A percentile compares a stretch with the other conserved stretches of the same genome.
phyloP scores from a whole-genome alignment of 1,140 invertebrate genomes.

The Lasaia peninsularis region DNA sequence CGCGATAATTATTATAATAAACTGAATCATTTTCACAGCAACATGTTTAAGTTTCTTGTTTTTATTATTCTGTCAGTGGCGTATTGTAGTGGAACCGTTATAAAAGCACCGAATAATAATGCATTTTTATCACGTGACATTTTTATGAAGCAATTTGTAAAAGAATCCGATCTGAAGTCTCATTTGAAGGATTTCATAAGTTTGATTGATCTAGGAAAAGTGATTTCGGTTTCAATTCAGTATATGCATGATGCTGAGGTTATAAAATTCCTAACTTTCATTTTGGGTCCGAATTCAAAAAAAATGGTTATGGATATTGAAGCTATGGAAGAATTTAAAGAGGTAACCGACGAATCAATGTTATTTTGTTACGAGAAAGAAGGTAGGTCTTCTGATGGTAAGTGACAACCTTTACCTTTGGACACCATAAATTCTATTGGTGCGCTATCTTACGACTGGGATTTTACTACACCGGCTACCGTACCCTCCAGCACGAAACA shows the following conservation, averaged over 20 bases:
- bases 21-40: not conserved
- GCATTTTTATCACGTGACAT: slow-evolving; percentile 4
- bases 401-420: too few relatives aligned
- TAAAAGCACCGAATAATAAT: slow-evolving; percentile 15
- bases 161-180: slow-evolving; percentile 17
- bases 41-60: slow-evolving; percentile 20
- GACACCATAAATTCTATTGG: too few relatives aligned
- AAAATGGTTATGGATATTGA: slow-evolving; percentile 33
- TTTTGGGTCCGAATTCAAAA: slow-evolving; percentile 29
- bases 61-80: not conserved
- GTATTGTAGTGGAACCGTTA: slow-evolving; percentile 17
- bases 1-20: not conserved
- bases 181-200: slow-evolving; percentile 36
- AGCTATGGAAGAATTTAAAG: slow-evolving; percentile 33
- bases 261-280: slow-evolving; percentile 30
- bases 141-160: slow-evolving; percentile 10
- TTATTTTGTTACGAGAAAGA: too few relatives aligned
- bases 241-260: slow-evolving; percentile 37
- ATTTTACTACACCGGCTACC: too few relatives aligned
- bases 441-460: too few relatives aligned
- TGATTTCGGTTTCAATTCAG: slow-evolving; percentile 24
- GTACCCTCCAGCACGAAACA: too few relatives aligned
- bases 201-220: slow-evolving; percentile 30
- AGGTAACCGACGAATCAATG: slow-evolving; percentile 20
- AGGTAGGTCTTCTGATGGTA: too few relatives aligned